A percentile compares a stretch with the other conserved stretches of the same genome.
phyloP scores from a whole-genome alignment of 1,140 invertebrate species.

The Ridgeia piscesae region DNA sequence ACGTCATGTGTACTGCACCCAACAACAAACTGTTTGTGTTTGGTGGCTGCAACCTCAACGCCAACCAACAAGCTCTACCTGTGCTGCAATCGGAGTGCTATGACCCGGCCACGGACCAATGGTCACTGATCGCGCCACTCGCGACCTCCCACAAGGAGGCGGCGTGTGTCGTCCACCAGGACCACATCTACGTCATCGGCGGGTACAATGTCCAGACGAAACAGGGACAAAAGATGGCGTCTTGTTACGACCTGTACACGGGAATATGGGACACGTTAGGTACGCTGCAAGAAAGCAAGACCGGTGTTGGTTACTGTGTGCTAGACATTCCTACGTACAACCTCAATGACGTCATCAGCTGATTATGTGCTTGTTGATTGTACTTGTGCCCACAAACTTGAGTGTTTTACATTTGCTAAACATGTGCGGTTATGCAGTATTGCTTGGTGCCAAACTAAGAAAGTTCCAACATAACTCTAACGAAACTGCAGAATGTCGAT shows the following conservation, averaged over 20 bases:
- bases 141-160: constrained; percentile 61
- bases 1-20: constrained; percentile 54
- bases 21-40: constrained; percentile 75
- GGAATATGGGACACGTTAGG: constrained; percentile 58
- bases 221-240: constrained; percentile 57
- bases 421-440: not conserved
- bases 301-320: constrained; percentile 56
- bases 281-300: constrained; percentile 53
- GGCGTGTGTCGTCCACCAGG: constrained; percentile 55
- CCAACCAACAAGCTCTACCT: constrained; percentile 72
- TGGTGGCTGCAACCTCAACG: constrained; percentile 65
- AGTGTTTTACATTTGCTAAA: not conserved
- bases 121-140: constrained; percentile 68
- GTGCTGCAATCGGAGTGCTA: constrained; percentile 73
- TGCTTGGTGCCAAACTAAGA: not conserved
- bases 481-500: not conserved
- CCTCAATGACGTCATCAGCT: constrained; percentile 32
- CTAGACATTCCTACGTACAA: constrained; percentile 52
- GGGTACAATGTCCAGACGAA: constrained; percentile 59
- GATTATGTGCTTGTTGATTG: not conserved
- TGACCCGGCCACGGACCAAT: constrained; percentile 66
- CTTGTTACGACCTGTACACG: constrained; percentile 53
- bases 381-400: not conserved
- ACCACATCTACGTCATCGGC: constrained; percentile 56
- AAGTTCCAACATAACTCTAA: not conserved